A percentile compares a stretch with the other conserved stretches of the same genome.
Evolutionary conservation across 2,113 vertebrate species (phyloP).

Genomic region (Carassius carassius): DNA sequence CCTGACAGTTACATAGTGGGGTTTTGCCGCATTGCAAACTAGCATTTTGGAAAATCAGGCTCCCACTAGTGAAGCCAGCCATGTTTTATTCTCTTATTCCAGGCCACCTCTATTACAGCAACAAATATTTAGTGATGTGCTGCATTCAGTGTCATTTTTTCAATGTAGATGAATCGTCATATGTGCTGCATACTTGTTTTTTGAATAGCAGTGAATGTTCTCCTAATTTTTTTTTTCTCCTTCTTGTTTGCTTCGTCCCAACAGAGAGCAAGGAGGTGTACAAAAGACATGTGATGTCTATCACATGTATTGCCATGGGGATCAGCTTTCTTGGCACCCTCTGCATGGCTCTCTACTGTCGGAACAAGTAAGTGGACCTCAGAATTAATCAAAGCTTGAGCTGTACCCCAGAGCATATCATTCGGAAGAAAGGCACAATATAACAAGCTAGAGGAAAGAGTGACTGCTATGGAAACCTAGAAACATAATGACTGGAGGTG

Average conservation of each 20-base stretch:
- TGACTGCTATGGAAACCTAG: neutral
- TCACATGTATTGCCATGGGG: conserved; percentile 92
- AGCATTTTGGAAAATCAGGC: neutral
- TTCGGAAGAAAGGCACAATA: neutral
- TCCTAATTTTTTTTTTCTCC: neutral
- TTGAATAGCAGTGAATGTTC: neutral
- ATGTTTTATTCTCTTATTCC: neutral
- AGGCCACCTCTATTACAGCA: neutral
- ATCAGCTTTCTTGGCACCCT: conserved; percentile 92
- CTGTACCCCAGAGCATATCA: neutral
- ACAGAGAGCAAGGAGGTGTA: conserved; percentile 97
- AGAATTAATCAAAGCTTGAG: conserved; percentile 10
- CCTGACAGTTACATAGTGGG: neutral
- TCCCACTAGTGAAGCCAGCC: neutral
- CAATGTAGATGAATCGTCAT: neutral
- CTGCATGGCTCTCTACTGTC: conserved; percentile 95
- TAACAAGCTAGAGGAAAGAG: conserved; percentile 11
- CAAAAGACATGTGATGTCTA: conserved; percentile 96
- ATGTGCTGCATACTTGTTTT: neutral
- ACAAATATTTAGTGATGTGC: neutral
- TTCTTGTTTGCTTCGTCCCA: conserved; percentile 56
- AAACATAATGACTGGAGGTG: conserved; percentile 24
- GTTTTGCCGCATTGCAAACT: neutral
- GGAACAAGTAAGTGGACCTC: conserved; percentile 84
- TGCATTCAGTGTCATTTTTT: neutral